Percentiles rank a stretch among this genome's conserved stretches.
phyloP scores from a whole-genome alignment of 2,113 vertebrate species.

The Prolemur simus region DNA sequence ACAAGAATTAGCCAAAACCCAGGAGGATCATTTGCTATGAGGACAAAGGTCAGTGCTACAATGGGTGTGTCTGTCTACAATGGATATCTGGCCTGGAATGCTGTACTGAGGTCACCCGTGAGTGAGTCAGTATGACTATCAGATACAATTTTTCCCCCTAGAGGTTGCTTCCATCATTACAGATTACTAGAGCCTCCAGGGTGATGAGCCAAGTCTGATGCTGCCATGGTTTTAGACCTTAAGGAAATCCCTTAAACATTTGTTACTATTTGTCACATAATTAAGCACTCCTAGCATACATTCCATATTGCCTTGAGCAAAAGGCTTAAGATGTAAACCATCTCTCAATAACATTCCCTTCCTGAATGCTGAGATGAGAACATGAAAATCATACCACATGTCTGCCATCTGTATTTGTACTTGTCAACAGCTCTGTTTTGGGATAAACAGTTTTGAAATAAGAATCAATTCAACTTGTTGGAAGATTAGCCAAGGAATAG shows the following conservation, averaged over 20 bases:
- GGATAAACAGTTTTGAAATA: constrained; percentile 73
- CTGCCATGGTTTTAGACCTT: neutral
- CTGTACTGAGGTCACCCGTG: neutral
- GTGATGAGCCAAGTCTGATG: neutral
- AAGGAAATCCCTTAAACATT: neutral
- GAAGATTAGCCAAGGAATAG: constrained; percentile 68
- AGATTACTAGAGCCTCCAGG: neutral
- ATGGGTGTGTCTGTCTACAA: neutral
- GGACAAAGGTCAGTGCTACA: neutral
- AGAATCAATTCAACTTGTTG: constrained; percentile 69
- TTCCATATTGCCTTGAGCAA: neutral
- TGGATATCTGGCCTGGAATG: neutral
- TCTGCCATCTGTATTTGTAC: constrained; percentile 71
- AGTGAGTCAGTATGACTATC: neutral
- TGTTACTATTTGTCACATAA: constrained; percentile 17
- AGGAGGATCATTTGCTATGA: neutral
- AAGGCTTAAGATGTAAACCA: neutral
- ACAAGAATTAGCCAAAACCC: neutral
- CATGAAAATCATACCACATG: constrained; percentile 61
- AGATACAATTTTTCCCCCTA: neutral
- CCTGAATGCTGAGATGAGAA: constrained; percentile 46
- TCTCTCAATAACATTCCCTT: constrained; percentile 33
- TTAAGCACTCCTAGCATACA: neutral
- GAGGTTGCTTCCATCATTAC: neutral
- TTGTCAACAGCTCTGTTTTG: constrained; percentile 76